Percentiles rank a stretch among this genome's conserved stretches.
phyloP scores from a whole-genome alignment of 2,113 vertebrate genomes.

The Nanger granti region DNA sequence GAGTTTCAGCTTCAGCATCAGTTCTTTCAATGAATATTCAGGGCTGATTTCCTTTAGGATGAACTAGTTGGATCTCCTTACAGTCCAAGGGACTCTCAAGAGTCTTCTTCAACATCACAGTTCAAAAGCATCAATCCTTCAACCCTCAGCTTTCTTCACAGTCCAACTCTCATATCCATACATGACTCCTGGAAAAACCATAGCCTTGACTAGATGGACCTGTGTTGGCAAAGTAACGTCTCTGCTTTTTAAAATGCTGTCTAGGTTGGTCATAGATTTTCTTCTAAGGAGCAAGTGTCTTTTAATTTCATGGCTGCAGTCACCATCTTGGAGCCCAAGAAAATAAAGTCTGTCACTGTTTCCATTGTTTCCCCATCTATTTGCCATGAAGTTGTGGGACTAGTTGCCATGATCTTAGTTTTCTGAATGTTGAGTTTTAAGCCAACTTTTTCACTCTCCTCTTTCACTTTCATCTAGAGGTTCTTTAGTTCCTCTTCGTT shows the following conservation, averaged over 20 bases:
- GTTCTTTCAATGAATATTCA: not conserved
- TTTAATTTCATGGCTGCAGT: not conserved
- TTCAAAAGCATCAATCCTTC: not conserved
- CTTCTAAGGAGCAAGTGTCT: not conserved
- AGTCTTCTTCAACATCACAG: not conserved
- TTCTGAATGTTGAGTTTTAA: not conserved
- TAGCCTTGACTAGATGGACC: not conserved
- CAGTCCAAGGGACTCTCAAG: not conserved
- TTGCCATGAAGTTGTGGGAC: not conserved
- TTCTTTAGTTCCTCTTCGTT: not conserved
- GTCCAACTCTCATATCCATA: not conserved
- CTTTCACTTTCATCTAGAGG: not conserved
- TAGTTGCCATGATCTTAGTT: not conserved
- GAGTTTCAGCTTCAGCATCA: not conserved
- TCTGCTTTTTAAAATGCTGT: not conserved
- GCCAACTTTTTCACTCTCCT: not conserved
- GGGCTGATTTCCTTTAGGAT: not conserved
- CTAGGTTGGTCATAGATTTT: not conserved
- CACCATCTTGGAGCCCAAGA: not conserved
- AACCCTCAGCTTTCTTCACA: not conserved
- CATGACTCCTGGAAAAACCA: not conserved
- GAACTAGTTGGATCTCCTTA: not conserved
- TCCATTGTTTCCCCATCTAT: not conserved
- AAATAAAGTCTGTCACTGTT: not conserved
- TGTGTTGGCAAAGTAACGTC: not conserved